Percentiles rank a stretch among this genome's conserved stretches.
These are phyloP conservation scores for Steromphala cineraria DNA, from an alignment of 2,888 invertebrate species.

Conservation along the genomic window DNA sequence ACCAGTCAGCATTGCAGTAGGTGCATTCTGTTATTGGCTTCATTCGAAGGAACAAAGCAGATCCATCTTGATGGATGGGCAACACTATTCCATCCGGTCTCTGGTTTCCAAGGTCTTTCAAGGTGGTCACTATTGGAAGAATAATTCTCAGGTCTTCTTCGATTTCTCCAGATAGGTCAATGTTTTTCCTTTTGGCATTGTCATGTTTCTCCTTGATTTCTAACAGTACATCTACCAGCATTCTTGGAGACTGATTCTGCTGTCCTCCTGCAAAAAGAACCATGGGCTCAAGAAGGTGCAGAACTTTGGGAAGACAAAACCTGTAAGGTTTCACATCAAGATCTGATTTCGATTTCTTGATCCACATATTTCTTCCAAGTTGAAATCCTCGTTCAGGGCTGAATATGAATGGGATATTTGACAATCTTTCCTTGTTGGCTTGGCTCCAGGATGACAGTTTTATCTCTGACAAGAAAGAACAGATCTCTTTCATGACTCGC, in stretches of 20 bases:
- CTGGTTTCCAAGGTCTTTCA: neutral
- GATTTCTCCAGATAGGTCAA: neutral
- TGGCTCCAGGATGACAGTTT: neutral
- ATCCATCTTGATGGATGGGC: constrained; percentile 3
- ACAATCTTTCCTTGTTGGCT: neutral
- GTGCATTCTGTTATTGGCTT: constrained; percentile 19
- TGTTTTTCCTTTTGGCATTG: neutral
- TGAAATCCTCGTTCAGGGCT: neutral
- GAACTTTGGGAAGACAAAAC: neutral
- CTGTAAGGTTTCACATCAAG: constrained; percentile 15
- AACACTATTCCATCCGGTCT: neutral
- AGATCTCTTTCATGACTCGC: neutral
- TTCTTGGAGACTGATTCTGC: neutral
- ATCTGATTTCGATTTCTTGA: neutral
- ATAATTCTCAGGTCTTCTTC: constrained; percentile 1
- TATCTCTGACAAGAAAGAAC: neutral
- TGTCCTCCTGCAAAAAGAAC: neutral
- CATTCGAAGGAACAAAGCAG: neutral
- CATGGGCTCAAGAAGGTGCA: neutral
- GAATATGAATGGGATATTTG: neutral
- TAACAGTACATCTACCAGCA: constrained; percentile 3
- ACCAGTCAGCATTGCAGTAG: neutral
- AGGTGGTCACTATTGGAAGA: neutral
- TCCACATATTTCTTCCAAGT: neutral
- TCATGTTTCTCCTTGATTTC: constrained; percentile 13